phyloP scores from a whole-genome alignment of 2,888 invertebrate genomes.

The Euzophera pinguis region DNA sequence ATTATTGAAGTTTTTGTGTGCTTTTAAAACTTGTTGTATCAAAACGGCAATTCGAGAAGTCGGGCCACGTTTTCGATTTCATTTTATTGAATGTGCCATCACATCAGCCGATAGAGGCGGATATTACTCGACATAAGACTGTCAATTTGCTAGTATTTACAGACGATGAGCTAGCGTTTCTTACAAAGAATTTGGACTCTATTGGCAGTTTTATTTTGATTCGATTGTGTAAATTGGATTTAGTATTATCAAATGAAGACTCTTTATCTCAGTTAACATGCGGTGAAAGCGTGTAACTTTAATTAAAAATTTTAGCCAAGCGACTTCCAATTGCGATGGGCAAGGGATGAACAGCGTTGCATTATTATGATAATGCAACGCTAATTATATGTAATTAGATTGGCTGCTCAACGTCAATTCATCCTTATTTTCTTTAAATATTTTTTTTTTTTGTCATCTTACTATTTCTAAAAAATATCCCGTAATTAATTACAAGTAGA shows the following conservation, averaged over 20 bases:
- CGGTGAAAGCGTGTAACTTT: neutral
- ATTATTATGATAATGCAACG: no score
- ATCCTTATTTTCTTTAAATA: no score
- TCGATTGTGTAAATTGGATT: conserved; percentile 26
- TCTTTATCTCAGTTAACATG: neutral
- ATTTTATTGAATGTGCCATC: conserved; percentile 45
- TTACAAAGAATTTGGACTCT: conserved; percentile 21
- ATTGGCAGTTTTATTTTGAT: conserved; percentile 26
- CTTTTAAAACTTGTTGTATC: conserved; percentile 17
- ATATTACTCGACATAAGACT: conserved; percentile 48
- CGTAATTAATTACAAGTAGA: no score
- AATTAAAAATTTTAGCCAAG: no score
- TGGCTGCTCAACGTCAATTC: no score
- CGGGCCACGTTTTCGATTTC: conserved; percentile 46
- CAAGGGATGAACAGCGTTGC: no score
- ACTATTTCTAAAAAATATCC: no score
- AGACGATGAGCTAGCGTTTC: conserved; percentile 57
- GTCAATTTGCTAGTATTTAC: conserved; percentile 52
- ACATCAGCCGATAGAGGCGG: conserved; percentile 40
- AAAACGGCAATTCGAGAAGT: conserved; percentile 26
- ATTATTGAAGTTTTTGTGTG: conserved; percentile 8
- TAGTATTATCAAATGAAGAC: conserved; percentile 25
- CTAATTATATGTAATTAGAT: no score
- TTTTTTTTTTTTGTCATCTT: no score
- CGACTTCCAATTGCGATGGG: no score